Percentiles rank a stretch among this genome's conserved stretches.
Conservation (phyloP, 2,113 vertebrate genomes). For the Andinoacara biseriatus region DNA sequence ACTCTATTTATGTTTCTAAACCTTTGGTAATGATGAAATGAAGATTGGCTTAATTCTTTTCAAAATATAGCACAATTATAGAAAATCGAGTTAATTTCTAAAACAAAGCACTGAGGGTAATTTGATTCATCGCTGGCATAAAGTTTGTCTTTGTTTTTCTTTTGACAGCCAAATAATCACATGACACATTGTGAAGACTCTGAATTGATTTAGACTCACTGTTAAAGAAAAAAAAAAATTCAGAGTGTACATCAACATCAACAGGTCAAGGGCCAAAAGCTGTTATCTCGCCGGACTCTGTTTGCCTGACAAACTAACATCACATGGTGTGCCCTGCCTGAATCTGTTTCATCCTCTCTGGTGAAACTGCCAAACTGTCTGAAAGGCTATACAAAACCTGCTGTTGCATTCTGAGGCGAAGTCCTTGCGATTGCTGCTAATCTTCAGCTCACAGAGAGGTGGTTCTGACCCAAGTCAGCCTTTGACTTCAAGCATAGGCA, state of each 20-base stretch:
- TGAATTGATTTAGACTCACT: not conserved
- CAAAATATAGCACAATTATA: no score
- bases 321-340: not conserved
- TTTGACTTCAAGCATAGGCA: not conserved
- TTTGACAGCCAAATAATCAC: not conserved
- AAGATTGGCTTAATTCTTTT: no score
- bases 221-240: not conserved
- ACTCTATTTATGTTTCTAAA: no score
- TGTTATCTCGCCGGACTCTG: not conserved
- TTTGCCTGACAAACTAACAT: not conserved
- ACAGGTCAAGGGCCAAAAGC: not conserved
- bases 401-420: not conserved
- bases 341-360: not conserved
- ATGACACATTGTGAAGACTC: not conserved
- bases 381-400: not conserved
- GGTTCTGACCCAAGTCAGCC: not conserved
- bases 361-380: not conserved
- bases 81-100: no score
- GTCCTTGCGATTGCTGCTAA: not conserved
- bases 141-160: not conserved
- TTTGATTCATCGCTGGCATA: not conserved
- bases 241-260: not conserved
- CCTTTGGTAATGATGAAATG: no score
- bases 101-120: not conserved
- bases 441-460: not conserved